Base-by-base conservation (phyloP, 2,797 vertebrate species). In the Smutsia gigantea region DNA sequence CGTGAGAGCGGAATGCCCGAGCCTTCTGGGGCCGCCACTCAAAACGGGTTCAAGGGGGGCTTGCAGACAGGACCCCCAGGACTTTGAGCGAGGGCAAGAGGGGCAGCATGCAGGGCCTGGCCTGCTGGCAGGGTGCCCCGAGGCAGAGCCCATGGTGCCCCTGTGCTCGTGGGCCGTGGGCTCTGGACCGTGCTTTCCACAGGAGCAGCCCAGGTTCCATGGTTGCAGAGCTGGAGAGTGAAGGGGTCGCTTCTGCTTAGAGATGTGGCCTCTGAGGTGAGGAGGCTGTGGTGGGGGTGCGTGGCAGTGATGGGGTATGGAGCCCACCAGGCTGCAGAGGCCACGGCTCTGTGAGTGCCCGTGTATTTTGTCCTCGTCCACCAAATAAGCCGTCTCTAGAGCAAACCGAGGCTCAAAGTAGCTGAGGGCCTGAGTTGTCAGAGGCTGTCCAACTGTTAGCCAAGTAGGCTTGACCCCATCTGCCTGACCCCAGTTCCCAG, bases 61-160 rank as follows among this genome's bases (percentile, higher is more conserved):
- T 61, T 31, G 25, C 71, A 66, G 83, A 15, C 27, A 31, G 27
- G 19, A 39, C 39, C 18, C 18, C 39, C 4, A 18, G 49, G 61
- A 25, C 49, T 14, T 10, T 13, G 18, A 9, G 34, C 51, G 9
- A 19, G 19, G 29, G 12, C 18, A 51, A 61, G 63, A n/a, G 34
- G 27, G 4, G 31, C 39, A 11, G 46, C 10, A 2, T 0, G 2
- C 5, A 4, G 49, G 77, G 18, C 27, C 13, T 0, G n/a, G 46
- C 59, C 21, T 69, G 42, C 42, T 10, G 42, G 42, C 42, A 9
- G 42, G 42, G 42, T 46, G 42, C 42, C 42, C 37, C n/a, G 5
- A 39, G 37, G 37, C 37, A 46, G 1, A 46, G 42, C 42, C 42
- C 46, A 46, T 1, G 5, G 34, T 25, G 1, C 14, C 23, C 49